Percentiles rank a stretch among this genome's conserved stretches.
These are phyloP conservation scores for Artibeus lituratus DNA, from an alignment of 2,797 vertebrate species.

Conservation along the genomic window DNA sequence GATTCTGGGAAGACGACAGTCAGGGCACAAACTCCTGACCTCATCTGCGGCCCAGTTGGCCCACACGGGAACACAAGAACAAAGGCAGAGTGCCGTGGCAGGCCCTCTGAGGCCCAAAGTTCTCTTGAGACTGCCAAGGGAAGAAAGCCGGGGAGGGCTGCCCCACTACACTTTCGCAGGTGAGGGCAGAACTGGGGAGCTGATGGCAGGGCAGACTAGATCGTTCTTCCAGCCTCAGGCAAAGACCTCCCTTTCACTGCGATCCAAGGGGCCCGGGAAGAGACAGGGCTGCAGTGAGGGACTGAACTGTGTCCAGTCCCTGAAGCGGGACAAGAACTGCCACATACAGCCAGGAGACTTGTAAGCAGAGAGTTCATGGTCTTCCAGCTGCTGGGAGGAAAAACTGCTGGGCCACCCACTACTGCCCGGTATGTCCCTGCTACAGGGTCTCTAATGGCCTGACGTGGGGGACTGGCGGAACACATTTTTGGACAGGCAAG, in stretches of 20 bases:
- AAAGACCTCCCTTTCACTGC: background rate
- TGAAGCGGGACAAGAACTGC: background rate
- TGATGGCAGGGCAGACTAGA: background rate
- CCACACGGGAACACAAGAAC: background rate
- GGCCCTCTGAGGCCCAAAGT: background rate
- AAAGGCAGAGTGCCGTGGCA: background rate
- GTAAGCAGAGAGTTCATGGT: background rate
- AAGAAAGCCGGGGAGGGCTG: background rate
- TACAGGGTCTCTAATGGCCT: background rate
- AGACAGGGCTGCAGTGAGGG: background rate
- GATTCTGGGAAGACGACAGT: conserved; percentile 1
- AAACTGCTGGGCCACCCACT: background rate
- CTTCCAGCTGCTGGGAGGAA: background rate
- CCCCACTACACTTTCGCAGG: background rate
- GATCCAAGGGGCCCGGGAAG: background rate
- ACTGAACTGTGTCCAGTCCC: background rate
- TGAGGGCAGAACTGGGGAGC: background rate
- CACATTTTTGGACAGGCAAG: background rate
- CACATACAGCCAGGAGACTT: background rate
- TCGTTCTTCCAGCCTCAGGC: background rate
- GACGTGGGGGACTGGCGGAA: background rate
- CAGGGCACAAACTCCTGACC: background rate
- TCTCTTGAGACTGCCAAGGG: background rate
- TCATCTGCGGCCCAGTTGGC: background rate
- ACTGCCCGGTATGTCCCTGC: background rate